phyloP scores from a whole-genome alignment of 1,140 invertebrate genomes.

The Apocrypta bakeri region DNA sequence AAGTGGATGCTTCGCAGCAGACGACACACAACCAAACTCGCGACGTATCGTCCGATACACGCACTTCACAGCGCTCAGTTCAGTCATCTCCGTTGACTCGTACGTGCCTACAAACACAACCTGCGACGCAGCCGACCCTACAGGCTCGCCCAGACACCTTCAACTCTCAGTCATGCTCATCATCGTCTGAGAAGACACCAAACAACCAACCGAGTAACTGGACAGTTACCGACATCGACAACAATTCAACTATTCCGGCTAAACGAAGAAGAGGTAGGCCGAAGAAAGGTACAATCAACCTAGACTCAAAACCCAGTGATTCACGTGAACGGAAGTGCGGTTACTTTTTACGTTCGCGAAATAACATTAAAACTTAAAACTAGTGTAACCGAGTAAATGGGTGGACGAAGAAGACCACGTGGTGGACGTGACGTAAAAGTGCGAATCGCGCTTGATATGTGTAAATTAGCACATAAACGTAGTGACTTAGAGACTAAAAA shows the following conservation, averaged over 20 bases:
- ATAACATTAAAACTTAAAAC: no score
- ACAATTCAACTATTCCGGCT: not conserved
- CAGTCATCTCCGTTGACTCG: not conserved
- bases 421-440: not conserved
- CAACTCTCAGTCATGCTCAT: no score
- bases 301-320: not conserved
- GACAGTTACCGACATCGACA: no score
- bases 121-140: no score
- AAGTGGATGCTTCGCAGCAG: not conserved
- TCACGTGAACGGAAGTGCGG: not conserved
- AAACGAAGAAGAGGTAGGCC: not conserved
- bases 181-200: not conserved
- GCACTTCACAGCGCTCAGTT: not conserved
- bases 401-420: not conserved
- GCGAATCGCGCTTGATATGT: conserved; percentile 1
- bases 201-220: no score
- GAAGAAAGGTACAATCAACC: no score
- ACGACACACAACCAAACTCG: not conserved
- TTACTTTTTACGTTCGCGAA: not conserved
- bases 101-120: not conserved
- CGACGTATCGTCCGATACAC: not conserved
- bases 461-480: not conserved
- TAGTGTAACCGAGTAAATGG: not conserved
- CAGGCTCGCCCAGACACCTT: no score
- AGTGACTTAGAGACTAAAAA: not conserved